Percentiles rank a stretch among this genome's conserved stretches.
phyloP scores from a whole-genome alignment of 1,140 invertebrate species.

The Diachasma alloeum region DNA sequence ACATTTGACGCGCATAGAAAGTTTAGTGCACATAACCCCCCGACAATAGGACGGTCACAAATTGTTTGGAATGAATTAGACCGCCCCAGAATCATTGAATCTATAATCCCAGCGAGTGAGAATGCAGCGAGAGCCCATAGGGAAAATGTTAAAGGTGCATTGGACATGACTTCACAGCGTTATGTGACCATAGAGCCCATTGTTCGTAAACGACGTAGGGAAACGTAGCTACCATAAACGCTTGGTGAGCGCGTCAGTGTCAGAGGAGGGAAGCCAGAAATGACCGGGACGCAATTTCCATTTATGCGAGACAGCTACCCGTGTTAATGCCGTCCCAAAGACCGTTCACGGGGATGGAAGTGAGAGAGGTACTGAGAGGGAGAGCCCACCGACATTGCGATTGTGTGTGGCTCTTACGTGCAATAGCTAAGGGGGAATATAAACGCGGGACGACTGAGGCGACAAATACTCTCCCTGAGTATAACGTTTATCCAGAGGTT shows the following conservation, averaged over 20 bases:
- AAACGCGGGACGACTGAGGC: background rate
- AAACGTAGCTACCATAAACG: background rate
- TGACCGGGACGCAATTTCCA: slow-evolving; percentile 52
- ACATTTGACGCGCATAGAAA: background rate
- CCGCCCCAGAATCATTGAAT: background rate
- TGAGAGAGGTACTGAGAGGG: slow-evolving; percentile 27
- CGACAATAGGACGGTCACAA: background rate
- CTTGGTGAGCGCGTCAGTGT: background rate
- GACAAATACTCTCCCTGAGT: background rate
- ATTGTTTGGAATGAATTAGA: background rate
- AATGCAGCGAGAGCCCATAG: background rate
- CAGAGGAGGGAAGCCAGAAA: slow-evolving; percentile 3
- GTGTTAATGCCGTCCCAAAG: slow-evolving; percentile 36
- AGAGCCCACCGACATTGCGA: background rate
- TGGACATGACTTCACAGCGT: background rate
- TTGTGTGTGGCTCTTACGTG: background rate
- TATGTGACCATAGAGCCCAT: background rate
- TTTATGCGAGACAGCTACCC: slow-evolving; percentile 39
- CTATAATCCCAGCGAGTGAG: background rate
- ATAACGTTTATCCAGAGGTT: slow-evolving; percentile 12
- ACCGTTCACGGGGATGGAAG: background rate
- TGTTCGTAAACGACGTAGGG: slow-evolving; percentile 9
- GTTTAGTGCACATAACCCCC: background rate
- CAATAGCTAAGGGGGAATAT: background rate
- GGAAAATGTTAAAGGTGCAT: background rate